phyloP scores from a whole-genome alignment of 1,140 invertebrate genomes.

The Zaprionus kolodkinae region DNA sequence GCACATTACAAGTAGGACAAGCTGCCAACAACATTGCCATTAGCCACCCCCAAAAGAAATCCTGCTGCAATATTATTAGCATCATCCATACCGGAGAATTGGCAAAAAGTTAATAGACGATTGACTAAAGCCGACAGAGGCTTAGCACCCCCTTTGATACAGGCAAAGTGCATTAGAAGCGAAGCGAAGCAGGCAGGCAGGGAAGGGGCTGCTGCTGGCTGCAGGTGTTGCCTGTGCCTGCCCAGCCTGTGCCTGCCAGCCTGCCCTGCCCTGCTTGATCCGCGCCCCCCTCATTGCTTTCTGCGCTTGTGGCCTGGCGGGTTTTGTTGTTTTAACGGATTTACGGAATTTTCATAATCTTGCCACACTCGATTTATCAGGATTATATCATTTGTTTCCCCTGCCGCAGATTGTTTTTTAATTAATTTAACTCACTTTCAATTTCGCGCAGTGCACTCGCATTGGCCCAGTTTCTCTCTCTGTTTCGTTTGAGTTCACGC shows the following conservation, averaged over 20 bases:
- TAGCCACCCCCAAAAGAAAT: slow-evolving; percentile 22
- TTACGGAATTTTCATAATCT: slow-evolving; percentile 41
- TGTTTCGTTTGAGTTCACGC: slow-evolving; percentile 26
- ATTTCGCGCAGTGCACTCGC: slow-evolving; percentile 55
- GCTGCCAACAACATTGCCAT: slow-evolving; percentile 79
- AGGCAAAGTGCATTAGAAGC: slow-evolving; percentile 77
- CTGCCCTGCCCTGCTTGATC: neutral
- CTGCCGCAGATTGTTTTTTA: slow-evolving; percentile 11
- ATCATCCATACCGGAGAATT: slow-evolving; percentile 53
- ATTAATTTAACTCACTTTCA: neutral
- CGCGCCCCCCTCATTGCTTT: slow-evolving; percentile 51
- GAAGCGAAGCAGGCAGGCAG: slow-evolving; percentile 24
- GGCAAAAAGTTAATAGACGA: slow-evolving; percentile 81
- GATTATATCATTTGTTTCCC: slow-evolving; percentile 55
- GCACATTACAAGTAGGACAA: slow-evolving; percentile 83
- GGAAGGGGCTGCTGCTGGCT: slow-evolving; percentile 39
- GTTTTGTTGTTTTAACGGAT: slow-evolving; percentile 81
- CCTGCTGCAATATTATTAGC: slow-evolving; percentile 67
- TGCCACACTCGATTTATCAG: slow-evolving; percentile 64
- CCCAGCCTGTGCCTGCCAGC: neutral
- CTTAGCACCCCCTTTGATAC: slow-evolving; percentile 68
- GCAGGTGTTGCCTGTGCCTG: slow-evolving; percentile 69
- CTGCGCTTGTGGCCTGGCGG: slow-evolving; percentile 67
- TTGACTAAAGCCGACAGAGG: slow-evolving; percentile 74
- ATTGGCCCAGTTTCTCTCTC: slow-evolving; percentile 73